Evolutionary conservation across 2,113 vertebrate genomes (phyloP).

Genomic region (Lepus europaeus): DNA sequence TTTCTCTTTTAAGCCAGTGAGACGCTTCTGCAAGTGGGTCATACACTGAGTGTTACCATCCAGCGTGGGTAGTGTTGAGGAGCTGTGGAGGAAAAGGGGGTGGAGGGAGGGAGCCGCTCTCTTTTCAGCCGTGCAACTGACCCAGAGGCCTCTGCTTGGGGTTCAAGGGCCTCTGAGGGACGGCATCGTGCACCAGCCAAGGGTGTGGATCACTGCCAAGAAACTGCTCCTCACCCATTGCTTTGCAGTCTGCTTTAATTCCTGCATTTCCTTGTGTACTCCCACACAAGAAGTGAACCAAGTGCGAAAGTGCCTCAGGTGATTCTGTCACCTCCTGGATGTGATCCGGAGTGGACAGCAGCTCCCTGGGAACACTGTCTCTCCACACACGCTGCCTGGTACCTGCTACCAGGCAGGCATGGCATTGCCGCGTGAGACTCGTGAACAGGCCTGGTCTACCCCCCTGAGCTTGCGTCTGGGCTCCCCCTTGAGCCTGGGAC

Average conservation of each 20-base stretch:
- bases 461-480: rapidly evolving
- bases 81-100: background rate
- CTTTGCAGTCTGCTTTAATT: background rate
- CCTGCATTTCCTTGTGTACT: background rate
- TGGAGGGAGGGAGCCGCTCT: background rate
- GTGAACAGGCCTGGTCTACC: background rate
- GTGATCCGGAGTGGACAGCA: background rate
- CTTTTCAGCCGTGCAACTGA: background rate
- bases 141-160: background rate
- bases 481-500: rapidly evolving
- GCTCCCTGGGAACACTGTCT: background rate
- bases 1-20: slow-evolving; percentile 12
- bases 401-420: background rate
- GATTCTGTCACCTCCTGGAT: background rate
- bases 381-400: rapidly evolving
- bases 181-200: rapidly evolving
- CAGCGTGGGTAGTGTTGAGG: background rate
- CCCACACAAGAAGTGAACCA: background rate
- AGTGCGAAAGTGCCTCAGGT: background rate
- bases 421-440: background rate
- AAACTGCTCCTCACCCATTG: background rate
- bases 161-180: background rate
- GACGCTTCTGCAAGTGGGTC: background rate
- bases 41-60: background rate
- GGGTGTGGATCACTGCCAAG: background rate